Percentiles rank a stretch among this genome's conserved stretches.
These are phyloP conservation scores for Apodemus agrarius DNA, from an alignment of 2,797 vertebrate genomes.

Conservation along the genomic window DNA sequence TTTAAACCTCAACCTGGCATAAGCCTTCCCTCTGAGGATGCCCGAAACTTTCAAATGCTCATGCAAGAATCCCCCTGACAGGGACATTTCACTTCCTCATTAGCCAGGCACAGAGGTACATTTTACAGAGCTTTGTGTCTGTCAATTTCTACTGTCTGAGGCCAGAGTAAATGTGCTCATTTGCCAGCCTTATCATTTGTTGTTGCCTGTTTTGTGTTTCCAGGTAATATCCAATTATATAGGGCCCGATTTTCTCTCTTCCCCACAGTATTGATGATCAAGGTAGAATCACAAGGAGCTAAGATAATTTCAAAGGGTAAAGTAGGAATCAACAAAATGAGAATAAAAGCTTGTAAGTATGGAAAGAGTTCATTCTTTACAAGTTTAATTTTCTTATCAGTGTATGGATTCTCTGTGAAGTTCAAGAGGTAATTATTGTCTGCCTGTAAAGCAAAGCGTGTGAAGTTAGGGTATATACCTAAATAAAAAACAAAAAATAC, in stretches of 20 bases:
- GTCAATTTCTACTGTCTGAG: neutral
- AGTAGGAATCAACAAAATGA: conserved; percentile 7
- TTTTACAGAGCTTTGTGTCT: neutral
- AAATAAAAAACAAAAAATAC: neutral
- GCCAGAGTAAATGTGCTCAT: conserved; percentile 2
- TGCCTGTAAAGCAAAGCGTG: neutral
- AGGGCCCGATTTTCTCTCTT: neutral
- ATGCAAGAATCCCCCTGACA: neutral
- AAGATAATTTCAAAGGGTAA: neutral
- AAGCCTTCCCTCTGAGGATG: neutral
- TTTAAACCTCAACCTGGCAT: neutral
- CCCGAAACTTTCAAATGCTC: neutral
- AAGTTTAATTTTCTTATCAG: conserved; percentile 17
- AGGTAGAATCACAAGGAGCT: neutral
- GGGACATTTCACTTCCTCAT: neutral
- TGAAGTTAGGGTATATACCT: neutral
- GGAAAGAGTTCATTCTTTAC: neutral
- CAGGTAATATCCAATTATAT: conserved; percentile 4
- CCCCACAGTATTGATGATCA: neutral
- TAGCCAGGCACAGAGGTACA: neutral
- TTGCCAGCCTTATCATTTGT: neutral
- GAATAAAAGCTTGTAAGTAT: neutral
- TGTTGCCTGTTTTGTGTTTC: neutral
- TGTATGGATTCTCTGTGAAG: neutral
- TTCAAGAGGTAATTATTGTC: conserved; percentile 42